Evolutionary conservation across 2,888 invertebrate genomes (phyloP).

Genomic region (Sarcophaga caerulescens): DNA sequence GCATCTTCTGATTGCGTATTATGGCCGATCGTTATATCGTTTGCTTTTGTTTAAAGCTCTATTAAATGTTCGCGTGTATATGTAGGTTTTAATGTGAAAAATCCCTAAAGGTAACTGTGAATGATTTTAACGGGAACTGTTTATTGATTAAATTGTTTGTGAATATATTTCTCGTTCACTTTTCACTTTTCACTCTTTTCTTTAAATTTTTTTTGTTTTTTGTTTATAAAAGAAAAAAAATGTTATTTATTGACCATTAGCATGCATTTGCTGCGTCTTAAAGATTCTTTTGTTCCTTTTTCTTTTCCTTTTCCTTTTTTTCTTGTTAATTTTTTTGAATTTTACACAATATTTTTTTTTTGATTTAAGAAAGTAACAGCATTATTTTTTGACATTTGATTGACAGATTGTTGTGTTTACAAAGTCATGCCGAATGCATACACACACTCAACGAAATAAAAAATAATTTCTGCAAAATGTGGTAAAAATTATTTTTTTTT

Average conservation of each 20-base stretch:
- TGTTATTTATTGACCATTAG: slow-evolving; percentile 50
- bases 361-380: slow-evolving; percentile 38
- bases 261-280: slow-evolving; percentile 38
- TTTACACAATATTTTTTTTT: not conserved
- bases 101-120: not conserved
- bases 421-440: slow-evolving; percentile 28
- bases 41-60: not conserved
- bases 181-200: not conserved
- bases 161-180: not conserved
- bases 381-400: slow-evolving; percentile 44
- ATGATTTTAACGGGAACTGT: slow-evolving; percentile 6
- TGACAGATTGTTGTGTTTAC: slow-evolving; percentile 58
- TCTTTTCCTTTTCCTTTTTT: not conserved
- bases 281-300: not conserved
- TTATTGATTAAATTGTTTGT: not conserved
- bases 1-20: no score
- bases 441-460: slow-evolving; percentile 39
- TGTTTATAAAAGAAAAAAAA: not conserved
- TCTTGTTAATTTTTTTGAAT: no score
- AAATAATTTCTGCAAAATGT: not conserved
- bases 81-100: no score
- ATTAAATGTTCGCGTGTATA: no score
- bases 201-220: not conserved
- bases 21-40: no score
- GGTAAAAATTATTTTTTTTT: not conserved